Percentiles rank a stretch among this genome's conserved stretches.
Conservation (phyloP, 1,140 invertebrate genomes). For the Lepidurus packardi region DNA sequence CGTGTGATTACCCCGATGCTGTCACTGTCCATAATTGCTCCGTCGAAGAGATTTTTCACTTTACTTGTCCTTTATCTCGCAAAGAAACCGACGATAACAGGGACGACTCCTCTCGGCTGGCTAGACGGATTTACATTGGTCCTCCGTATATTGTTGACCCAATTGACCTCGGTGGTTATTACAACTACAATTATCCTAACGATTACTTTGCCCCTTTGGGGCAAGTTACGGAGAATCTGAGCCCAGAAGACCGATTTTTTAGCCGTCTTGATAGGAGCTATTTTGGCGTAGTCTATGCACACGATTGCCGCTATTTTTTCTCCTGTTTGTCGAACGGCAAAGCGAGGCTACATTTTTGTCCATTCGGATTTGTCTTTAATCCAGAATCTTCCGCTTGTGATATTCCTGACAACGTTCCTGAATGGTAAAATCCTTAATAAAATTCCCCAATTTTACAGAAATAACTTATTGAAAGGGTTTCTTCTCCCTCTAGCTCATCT, state of each 20-base stretch:
- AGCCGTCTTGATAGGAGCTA: background rate
- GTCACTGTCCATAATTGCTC: background rate
- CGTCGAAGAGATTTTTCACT: background rate
- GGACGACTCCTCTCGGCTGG: background rate
- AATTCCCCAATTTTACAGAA: background rate
- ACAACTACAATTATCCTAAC: background rate
- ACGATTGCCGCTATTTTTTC: background rate
- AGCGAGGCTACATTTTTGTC: background rate
- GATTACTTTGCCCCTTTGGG: background rate
- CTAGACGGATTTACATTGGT: background rate
- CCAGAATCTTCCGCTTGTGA: background rate
- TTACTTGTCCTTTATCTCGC: background rate
- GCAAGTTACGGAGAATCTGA: background rate
- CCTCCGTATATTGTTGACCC: background rate
- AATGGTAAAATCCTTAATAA: background rate
- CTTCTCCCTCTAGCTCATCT: background rate
- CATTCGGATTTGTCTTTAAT: slow-evolving; percentile 1
- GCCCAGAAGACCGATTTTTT: background rate
- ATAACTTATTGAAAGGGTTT: background rate
- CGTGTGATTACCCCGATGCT: background rate
- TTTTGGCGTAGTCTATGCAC: background rate
- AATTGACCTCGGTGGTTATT: background rate
- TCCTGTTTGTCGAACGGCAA: background rate
- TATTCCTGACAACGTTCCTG: background rate
- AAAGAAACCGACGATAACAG: background rate